Conservation (phyloP, 2,888 invertebrate genomes). For the Drosophila prostipennis region DNA sequence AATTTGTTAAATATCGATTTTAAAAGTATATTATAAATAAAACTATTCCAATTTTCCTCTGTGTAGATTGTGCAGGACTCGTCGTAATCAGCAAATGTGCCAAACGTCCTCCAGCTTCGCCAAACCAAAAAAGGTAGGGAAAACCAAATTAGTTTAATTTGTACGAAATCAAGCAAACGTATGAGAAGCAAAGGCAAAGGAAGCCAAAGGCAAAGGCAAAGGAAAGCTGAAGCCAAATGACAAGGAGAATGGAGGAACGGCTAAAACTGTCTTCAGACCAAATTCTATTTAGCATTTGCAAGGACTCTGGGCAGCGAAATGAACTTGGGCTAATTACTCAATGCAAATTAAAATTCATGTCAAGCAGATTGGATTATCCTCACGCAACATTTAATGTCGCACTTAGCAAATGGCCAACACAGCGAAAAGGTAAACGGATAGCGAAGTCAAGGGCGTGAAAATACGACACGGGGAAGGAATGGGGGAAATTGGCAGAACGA, state of each 20-base stretch:
- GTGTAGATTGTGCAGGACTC: conserved; percentile 40
- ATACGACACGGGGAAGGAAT: conserved; percentile 26
- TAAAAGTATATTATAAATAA: no score
- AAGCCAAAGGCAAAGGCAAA: not conserved
- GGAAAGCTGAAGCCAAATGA: conserved; percentile 13
- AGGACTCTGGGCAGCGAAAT: conserved; percentile 59
- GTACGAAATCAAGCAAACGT: conserved; percentile 73
- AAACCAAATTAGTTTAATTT: conserved; percentile 77
- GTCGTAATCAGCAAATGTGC: conserved; percentile 77
- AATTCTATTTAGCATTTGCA: conserved; percentile 75
- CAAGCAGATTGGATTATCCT: conserved; percentile 82
- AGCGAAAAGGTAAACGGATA: conserved; percentile 62
- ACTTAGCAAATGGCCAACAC: conserved; percentile 59
- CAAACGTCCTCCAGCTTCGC: conserved; percentile 43
- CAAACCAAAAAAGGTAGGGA: conserved; percentile 43
- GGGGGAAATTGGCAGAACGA: conserved; percentile 3
- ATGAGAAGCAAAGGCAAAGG: conserved; percentile 28
- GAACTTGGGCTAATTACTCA: conserved; percentile 79
- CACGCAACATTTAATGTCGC: conserved; percentile 79
- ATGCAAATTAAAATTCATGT: conserved; percentile 81
- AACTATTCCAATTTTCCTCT: not conserved
- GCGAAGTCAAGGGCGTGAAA: conserved; percentile 59
- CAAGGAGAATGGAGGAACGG: conserved; percentile 24
- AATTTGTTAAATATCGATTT: no score
- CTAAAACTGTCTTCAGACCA: conserved; percentile 46